Base-by-base conservation (phyloP, 1,140 invertebrate genomes). In the Heliconius congener region DNA sequence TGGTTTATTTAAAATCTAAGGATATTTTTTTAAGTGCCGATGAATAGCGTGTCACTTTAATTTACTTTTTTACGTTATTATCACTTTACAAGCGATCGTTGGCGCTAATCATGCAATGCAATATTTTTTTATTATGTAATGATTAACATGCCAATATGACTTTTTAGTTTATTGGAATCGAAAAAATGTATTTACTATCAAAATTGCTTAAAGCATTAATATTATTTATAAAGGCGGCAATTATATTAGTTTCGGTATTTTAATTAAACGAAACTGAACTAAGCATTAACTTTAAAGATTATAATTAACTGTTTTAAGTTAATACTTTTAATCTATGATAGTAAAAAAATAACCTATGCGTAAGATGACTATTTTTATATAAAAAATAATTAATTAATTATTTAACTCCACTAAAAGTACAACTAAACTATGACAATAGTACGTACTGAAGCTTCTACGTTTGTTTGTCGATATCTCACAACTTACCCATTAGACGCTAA, bases 401-500 rank as follows among this genome's bases (percentile, higher is more conserved):
- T 66, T 16, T 30, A 30, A 66, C 8, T 66, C 11, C 27, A 66
- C 11, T 66, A 5, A 30, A 66, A 66, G 9, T 66, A 66, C n/a
- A 16, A 66, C 9, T 30, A 27, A 27, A 66, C 60, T 30, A 57
- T n/a, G 23, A 11, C 3, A 66, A n/a, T 23, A 23, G n/a, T 9
- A 57, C 8, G 55, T 70, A 85, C 87, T 74, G 78, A 94, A 92
- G 90, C 89, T 75, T 87, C 89, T 93, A 94, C 87, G 34, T 52
- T 76, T 72, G 30, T 71, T 77, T 78, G 73, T 78, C 73, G 57
- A 52, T 73, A 66, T 76, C 74, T 55, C 30, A 70, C 37, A 79
- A 97, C 97, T 97, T 97, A 97, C 97, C 97, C 97, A 95, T 95
- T 96, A 87, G 96, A 96, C 94, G 96, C 96, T 95, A 97, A 95